Percentiles rank a stretch among this genome's conserved stretches.
phyloP scores from a whole-genome alignment of 2,797 vertebrate species.

The Lerista edwardsae region DNA sequence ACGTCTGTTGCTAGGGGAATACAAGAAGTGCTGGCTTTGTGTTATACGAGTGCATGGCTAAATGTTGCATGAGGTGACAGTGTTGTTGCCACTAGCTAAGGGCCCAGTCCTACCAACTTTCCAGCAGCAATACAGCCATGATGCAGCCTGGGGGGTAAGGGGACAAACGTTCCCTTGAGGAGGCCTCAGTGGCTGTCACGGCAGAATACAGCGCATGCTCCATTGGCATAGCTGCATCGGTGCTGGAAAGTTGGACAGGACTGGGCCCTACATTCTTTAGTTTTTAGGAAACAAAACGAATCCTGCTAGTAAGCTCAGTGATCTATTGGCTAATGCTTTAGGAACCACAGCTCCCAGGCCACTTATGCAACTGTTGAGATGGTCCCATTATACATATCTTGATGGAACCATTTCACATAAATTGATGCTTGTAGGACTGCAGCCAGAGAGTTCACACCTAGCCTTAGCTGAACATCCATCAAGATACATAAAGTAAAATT shows the following conservation, averaged over 20 bases:
- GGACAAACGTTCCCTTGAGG: too few species aligned
- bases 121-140: too few species aligned
- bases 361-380: background rate
- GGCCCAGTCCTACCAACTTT: too few species aligned
- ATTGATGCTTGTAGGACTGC: background rate
- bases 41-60: conserved; percentile 45
- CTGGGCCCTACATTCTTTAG: too few species aligned
- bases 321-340: background rate
- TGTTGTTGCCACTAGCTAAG: conserved; percentile 36
- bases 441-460: background rate
- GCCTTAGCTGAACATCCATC: background rate
- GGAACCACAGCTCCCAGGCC: background rate
- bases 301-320: conserved; percentile 29
- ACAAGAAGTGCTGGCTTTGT: conserved; percentile 52
- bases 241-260: too few species aligned
- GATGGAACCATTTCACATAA: background rate
- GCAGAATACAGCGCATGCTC: too few species aligned
- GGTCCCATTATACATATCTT: background rate
- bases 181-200: too few species aligned
- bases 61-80: conserved; percentile 55
- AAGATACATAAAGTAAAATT: background rate
- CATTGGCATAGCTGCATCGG: too few species aligned
- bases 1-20: conserved; percentile 70
- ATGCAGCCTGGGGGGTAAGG: too few species aligned
- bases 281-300: background rate